Conservation (phyloP, 2,113 vertebrate species). For the Silurus meridionalis region DNA sequence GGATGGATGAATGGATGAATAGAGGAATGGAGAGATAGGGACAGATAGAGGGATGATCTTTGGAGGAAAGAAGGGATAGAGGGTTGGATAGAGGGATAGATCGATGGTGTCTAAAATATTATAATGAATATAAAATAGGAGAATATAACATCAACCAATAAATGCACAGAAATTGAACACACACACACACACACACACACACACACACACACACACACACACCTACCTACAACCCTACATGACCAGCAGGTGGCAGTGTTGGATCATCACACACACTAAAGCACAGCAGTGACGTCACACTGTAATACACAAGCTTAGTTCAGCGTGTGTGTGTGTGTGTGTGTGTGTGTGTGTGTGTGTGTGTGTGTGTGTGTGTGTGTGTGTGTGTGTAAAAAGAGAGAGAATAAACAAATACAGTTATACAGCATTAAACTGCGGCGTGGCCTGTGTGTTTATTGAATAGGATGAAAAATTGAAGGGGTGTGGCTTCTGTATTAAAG, state of each 20-base stretch:
- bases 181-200: slow-evolving; percentile 32
- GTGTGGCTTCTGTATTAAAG: no score
- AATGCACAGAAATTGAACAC: neutral
- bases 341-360: neutral
- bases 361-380: neutral
- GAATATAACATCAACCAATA: neutral
- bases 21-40: no score
- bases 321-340: neutral
- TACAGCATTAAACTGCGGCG: neutral
- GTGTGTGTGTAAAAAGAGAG: neutral
- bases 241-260: slow-evolving; percentile 74
- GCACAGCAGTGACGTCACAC: slow-evolving; percentile 32
- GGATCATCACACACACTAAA: slow-evolving; percentile 47
- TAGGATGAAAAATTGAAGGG: no score
- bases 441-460: neutral
- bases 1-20: no score
- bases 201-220: slow-evolving; percentile 49
- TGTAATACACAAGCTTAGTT: neutral
- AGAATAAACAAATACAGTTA: neutral
- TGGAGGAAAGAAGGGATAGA: no score
- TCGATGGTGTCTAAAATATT: neutral
- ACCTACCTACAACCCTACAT: neutral
- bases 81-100: no score
- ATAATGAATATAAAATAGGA: neutral
- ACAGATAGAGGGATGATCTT: no score